phyloP scores from a whole-genome alignment of 2,113 vertebrate species.

The Verasper variegatus region DNA sequence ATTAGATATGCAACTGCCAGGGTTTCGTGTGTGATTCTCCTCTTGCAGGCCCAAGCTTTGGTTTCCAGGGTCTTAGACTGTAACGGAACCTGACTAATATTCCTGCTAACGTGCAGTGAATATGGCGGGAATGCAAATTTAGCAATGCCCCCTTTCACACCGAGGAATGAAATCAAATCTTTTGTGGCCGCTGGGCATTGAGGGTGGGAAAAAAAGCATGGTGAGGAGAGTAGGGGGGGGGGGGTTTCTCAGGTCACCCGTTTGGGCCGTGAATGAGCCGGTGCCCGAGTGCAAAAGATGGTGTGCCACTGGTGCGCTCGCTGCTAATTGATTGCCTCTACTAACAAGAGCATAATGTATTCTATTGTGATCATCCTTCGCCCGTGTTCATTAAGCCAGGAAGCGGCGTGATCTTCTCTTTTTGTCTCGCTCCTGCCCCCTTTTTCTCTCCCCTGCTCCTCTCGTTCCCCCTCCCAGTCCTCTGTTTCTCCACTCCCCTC shows the following conservation, averaged over 20 bases:
- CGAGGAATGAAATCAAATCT: slow-evolving; percentile 56
- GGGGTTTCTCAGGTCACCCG: slow-evolving; percentile 41
- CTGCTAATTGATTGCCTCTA: slow-evolving; percentile 81
- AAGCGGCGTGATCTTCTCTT: slow-evolving; percentile 61
- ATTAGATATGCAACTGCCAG: slow-evolving; percentile 78
- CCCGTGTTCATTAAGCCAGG: slow-evolving; percentile 85
- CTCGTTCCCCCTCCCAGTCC: slow-evolving; percentile 14
- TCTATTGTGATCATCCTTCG: slow-evolving; percentile 87
- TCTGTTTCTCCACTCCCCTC: slow-evolving; percentile 23
- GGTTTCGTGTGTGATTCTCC: slow-evolving; percentile 64
- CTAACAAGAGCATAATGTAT: slow-evolving; percentile 87
- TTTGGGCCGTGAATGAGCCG: slow-evolving; percentile 57
- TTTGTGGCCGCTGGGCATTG: slow-evolving; percentile 66
- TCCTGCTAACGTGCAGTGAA: slow-evolving; percentile 52
- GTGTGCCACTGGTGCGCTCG: slow-evolving; percentile 62
- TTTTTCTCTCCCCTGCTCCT: slow-evolving; percentile 31
- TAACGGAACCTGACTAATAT: slow-evolving; percentile 45
- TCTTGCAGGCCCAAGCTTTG: slow-evolving; percentile 35
- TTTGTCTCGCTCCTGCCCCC: slow-evolving; percentile 56
- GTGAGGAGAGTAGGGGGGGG: slow-evolving; percentile 26
- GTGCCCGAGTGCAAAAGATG: slow-evolving; percentile 52
- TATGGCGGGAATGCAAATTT: slow-evolving; percentile 61
- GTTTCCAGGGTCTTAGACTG: slow-evolving; percentile 26
- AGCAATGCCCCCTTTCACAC: slow-evolving; percentile 45
- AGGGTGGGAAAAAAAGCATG: slow-evolving; percentile 66